Evolutionary conservation across 1,140 invertebrate species (phyloP).

Genomic region (Daktulosphaira vitifoliae): DNA sequence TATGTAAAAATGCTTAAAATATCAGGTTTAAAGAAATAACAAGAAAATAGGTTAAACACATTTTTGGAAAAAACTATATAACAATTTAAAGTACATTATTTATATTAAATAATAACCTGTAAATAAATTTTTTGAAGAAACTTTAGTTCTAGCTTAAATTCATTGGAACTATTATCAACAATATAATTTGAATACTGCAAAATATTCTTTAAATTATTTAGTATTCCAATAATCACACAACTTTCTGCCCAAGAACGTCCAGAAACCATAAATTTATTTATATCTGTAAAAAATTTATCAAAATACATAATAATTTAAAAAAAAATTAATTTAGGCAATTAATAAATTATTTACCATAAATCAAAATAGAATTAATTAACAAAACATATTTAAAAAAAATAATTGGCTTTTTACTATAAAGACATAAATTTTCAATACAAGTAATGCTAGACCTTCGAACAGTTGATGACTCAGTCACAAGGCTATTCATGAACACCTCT

Average conservation of each 20-base stretch:
- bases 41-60: no score
- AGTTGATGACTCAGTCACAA: conserved; percentile 17
- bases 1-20: no score
- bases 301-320: no score
- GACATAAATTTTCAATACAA: conserved; percentile 24
- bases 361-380: conserved; percentile 20
- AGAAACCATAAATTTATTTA: conserved; percentile 17
- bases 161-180: conserved; percentile 2
- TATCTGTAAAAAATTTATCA: conserved; percentile 5
- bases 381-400: conserved; percentile 18
- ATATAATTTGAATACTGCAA: not conserved
- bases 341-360: not conserved
- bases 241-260: conserved; percentile 17
- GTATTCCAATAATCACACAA: conserved; percentile 19
- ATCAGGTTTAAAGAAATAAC: no score
- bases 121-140: conserved; percentile 25
- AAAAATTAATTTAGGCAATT: no score
- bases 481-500: conserved; percentile 17
- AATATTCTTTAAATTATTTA: conserved; percentile 34
- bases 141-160: conserved; percentile 15
- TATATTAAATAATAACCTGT: no score
- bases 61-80: no score
- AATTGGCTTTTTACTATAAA: conserved; percentile 22
- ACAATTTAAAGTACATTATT: no score
- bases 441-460: conserved; percentile 13